These are phyloP conservation scores for Meandrina meandrites DNA, from an alignment of 92 coral and sea anemone species.

Conservation along the genomic window DNA sequence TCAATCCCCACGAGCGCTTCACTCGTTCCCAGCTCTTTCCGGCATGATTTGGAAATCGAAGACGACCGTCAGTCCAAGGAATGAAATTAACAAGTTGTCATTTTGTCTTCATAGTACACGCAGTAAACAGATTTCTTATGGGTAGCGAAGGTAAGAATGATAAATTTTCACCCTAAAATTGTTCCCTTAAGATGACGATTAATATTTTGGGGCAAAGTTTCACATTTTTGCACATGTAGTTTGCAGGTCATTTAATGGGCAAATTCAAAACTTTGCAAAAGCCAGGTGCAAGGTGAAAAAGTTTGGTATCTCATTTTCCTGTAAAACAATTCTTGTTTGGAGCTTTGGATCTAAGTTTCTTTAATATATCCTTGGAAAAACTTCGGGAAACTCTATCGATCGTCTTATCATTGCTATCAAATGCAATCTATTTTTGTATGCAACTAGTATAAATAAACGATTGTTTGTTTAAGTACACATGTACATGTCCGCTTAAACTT, in stretches of 20 bases:
- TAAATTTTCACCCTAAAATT: not conserved
- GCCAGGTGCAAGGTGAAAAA: not conserved
- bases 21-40: slow-evolving; percentile 9
- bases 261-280: not conserved
- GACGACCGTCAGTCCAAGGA: not conserved
- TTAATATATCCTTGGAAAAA: not conserved
- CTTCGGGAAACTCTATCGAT: not conserved
- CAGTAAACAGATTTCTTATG: slow-evolving; percentile 4
- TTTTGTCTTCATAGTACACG: not conserved
- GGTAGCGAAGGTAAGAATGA: slow-evolving; percentile 39
- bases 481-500: not conserved
- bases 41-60: not conserved
- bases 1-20: not conserved
- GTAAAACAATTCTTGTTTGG: not conserved
- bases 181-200: too few species aligned
- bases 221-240: not conserved
- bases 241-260: not conserved
- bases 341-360: not conserved
- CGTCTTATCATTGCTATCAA: not conserved
- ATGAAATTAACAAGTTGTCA: slow-evolving; percentile 6
- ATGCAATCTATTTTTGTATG: not conserved
- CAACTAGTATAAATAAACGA: not conserved
- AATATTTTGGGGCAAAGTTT: not conserved
- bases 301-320: too few species aligned
- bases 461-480: not conserved